phyloP scores from a whole-genome alignment of 2,113 vertebrate species.

The Hassar affinis region DNA sequence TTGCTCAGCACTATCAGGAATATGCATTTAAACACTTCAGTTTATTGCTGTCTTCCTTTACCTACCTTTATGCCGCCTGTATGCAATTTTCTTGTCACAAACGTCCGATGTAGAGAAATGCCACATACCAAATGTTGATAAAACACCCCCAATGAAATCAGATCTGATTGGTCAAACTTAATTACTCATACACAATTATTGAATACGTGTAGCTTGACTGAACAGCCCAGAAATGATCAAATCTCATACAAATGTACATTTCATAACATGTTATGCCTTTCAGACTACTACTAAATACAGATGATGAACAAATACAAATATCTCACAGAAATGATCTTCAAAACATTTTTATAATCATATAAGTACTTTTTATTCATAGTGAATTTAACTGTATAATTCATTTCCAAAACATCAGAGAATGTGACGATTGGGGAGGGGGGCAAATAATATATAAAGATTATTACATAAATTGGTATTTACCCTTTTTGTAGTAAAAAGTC shows the following conservation, averaged over 20 bases:
- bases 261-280: background rate
- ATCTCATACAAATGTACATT: background rate
- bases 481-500: constrained; percentile 60
- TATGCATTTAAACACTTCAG: background rate
- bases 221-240: background rate
- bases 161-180: background rate
- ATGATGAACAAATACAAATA: background rate
- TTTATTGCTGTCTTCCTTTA: background rate
- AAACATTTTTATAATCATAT: constrained; percentile 15
- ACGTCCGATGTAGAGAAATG: background rate
- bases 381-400: constrained; percentile 1
- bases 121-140: background rate
- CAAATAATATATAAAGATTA: background rate
- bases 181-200: background rate
- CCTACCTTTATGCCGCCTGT: background rate
- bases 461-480: constrained; percentile 51
- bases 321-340: background rate
- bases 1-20: too few species aligned
- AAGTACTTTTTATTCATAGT: constrained; percentile 22
- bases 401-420: background rate
- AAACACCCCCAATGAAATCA: background rate
- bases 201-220: background rate
- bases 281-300: background rate
- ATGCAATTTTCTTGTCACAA: background rate
- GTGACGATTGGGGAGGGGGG: background rate